Percentiles rank a stretch among this genome's conserved stretches.
Evolutionary conservation across 2,113 vertebrate species (phyloP).

Genomic region (Macquaria ambigua): DNA sequence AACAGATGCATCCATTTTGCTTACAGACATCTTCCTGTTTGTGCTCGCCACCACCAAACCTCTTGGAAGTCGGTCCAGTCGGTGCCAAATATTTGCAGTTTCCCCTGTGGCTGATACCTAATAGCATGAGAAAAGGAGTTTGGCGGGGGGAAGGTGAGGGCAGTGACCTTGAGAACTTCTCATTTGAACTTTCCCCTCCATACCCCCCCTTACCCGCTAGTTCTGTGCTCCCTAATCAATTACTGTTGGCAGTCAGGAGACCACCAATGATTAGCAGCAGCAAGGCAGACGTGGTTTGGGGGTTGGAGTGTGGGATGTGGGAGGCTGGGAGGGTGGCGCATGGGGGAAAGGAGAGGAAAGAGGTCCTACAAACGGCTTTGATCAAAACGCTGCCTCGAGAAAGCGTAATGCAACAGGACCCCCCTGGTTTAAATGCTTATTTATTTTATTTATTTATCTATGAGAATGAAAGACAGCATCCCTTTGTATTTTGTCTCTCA

Average conservation of each 20-base stretch:
- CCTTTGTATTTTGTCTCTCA: conserved; percentile 45
- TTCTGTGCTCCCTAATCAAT: conserved; percentile 84
- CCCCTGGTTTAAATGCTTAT: conserved; percentile 67
- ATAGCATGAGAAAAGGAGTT: conserved; percentile 81
- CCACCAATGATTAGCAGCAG: conserved; percentile 85
- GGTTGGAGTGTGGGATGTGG: conserved; percentile 53
- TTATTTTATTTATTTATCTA: no score
- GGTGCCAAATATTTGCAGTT: conserved; percentile 78
- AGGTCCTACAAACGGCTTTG: conserved; percentile 71
- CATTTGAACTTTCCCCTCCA: conserved; percentile 81
- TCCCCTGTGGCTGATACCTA: conserved; percentile 79
- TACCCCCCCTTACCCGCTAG: conserved; percentile 49
- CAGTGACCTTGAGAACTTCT: conserved; percentile 83
- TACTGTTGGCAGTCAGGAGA: conserved; percentile 84
- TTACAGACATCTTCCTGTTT: conserved; percentile 77
- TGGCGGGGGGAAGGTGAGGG: conserved; percentile 56
- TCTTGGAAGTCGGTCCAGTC: conserved; percentile 64
- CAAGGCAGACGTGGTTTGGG: conserved; percentile 72
- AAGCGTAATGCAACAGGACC: conserved; percentile 55
- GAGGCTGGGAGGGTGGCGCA: conserved; percentile 26
- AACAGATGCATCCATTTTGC: conserved; percentile 62
- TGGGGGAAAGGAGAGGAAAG: conserved; percentile 54
- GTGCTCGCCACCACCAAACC: conserved; percentile 53
- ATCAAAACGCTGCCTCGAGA: conserved; percentile 74
- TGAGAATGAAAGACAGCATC: conserved; percentile 61